Evolutionary conservation across 2,888 invertebrate species (phyloP).

Genomic region (Caenorhabditis sinica): DNA sequence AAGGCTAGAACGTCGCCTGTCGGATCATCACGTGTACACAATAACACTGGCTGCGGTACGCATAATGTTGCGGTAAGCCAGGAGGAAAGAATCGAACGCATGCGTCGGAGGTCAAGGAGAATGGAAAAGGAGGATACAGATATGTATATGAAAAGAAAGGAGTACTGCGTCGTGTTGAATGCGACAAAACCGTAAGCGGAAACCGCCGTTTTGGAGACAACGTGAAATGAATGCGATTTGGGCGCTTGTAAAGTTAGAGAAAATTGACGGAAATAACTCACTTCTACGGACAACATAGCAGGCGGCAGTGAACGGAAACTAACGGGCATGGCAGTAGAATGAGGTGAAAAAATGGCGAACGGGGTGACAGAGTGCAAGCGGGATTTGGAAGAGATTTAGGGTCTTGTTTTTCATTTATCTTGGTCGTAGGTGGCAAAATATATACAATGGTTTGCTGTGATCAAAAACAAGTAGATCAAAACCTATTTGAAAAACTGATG

Average conservation of each 20-base stretch:
- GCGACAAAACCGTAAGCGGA: constrained; percentile 40
- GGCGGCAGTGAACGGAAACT: constrained; percentile 17
- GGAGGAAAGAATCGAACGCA: constrained; percentile 28
- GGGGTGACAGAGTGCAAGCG: constrained; percentile 33
- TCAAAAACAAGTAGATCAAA: no score
- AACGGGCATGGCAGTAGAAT: neutral
- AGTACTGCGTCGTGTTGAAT: constrained; percentile 19
- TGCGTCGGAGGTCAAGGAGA: constrained; percentile 61
- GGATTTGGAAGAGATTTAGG: constrained; percentile 32
- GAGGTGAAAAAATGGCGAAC: neutral
- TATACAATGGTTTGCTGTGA: neutral
- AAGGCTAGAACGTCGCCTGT: constrained; percentile 18
- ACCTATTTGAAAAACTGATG: no score
- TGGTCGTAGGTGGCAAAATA: neutral
- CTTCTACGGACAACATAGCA: constrained; percentile 49
- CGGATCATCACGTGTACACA: constrained; percentile 46
- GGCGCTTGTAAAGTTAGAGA: constrained; percentile 11
- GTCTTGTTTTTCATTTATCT: constrained; percentile 21
- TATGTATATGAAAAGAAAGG: no score
- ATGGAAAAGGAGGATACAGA: constrained; percentile 17
- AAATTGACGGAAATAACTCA: constrained; percentile 21
- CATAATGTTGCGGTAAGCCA: constrained; percentile 64
- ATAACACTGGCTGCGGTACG: constrained; percentile 34
- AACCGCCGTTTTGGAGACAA: constrained; percentile 6
- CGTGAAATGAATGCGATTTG: constrained; percentile 32